These are phyloP conservation scores for Oreocharis arfaki DNA, from an alignment of 2,113 vertebrate genomes.

Conservation along the genomic window DNA sequence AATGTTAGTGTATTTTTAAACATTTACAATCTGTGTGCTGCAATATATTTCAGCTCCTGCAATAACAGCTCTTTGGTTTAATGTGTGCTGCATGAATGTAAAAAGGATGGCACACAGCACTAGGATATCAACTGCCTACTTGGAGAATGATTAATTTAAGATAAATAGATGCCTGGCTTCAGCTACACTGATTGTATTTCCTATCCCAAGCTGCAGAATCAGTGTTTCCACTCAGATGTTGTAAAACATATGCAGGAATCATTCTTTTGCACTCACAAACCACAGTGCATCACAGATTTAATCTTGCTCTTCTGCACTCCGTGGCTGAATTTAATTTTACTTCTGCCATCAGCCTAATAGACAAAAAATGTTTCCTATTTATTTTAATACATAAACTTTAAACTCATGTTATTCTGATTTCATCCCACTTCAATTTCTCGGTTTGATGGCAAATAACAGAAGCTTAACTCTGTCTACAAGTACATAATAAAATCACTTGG, in stretches of 20 bases:
- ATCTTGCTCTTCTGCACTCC: slow-evolving; percentile 29
- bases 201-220: slow-evolving; percentile 25
- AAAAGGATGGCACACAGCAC: slow-evolving; percentile 51
- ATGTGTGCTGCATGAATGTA: slow-evolving; percentile 51
- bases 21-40: background rate
- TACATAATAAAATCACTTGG: background rate
- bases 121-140: slow-evolving; percentile 56
- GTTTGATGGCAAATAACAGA: slow-evolving; percentile 23
- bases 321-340: slow-evolving; percentile 54
- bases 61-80: slow-evolving; percentile 22
- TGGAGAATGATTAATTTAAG: slow-evolving; percentile 69
- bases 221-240: slow-evolving; percentile 28
- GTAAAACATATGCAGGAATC: slow-evolving; percentile 58
- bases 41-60: background rate
- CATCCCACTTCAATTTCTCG: slow-evolving; percentile 20
- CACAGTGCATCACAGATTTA: slow-evolving; percentile 56
- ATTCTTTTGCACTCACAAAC: slow-evolving; percentile 47
- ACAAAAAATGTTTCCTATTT: slow-evolving; percentile 42
- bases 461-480: background rate
- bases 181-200: slow-evolving; percentile 51
- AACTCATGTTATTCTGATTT: slow-evolving; percentile 46
- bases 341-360: slow-evolving; percentile 31
- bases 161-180: slow-evolving; percentile 65
- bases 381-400: slow-evolving; percentile 43
- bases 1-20: background rate